phyloP scores from a whole-genome alignment of 2,888 invertebrate species.

The Leptopilina syphax region DNA sequence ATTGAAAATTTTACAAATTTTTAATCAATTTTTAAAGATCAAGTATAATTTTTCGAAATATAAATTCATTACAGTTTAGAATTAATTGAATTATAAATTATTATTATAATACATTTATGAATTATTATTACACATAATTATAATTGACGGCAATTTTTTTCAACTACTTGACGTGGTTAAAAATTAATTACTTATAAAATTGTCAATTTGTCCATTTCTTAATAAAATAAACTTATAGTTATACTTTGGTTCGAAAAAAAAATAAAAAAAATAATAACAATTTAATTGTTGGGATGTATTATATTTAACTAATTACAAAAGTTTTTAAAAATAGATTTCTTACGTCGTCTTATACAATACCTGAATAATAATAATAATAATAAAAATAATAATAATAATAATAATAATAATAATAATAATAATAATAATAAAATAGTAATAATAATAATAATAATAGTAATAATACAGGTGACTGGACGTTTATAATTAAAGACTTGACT shows the following conservation, averaged over 20 bases:
- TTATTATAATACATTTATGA: no score
- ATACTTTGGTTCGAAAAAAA: slow-evolving; percentile 44
- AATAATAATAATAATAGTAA: not conserved
- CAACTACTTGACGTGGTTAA: no score
- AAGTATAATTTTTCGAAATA: not conserved
- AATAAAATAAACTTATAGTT: slow-evolving; percentile 33
- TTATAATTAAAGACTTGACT: not conserved
- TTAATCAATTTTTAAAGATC: no score
- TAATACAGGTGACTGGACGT: not conserved
- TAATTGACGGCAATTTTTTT: no score
- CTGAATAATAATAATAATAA: not conserved
- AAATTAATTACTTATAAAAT: no score
- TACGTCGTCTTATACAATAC: not conserved
- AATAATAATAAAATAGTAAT: not conserved
- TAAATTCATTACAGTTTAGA: not conserved
- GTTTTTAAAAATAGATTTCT: not conserved
- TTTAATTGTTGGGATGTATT: slow-evolving; percentile 65
- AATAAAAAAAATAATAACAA: slow-evolving; percentile 53
- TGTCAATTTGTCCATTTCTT: no score
- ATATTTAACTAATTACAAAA: slow-evolving; percentile 68
- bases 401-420: not conserved
- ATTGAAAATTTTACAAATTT: no score
- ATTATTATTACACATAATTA: no score
- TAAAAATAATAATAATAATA: not conserved
- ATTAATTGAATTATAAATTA: no score